Percentiles rank a stretch among this genome's conserved stretches.
phyloP scores from a whole-genome alignment of 1,140 invertebrate genomes.

The Rhopalosiphum padi region DNA sequence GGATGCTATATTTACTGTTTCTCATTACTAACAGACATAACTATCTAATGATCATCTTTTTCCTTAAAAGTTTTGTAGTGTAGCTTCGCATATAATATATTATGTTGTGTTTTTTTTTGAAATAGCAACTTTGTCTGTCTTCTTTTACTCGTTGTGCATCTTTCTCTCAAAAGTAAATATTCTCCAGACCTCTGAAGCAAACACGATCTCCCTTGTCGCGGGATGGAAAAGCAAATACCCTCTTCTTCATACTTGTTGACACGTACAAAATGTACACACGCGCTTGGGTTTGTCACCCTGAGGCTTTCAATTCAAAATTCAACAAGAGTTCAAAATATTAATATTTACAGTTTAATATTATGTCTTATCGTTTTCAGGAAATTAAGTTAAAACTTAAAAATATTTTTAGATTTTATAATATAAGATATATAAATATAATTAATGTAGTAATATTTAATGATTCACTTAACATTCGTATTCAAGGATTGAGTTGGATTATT shows the following conservation, averaged over 20 bases:
- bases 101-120: not conserved
- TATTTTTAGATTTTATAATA: not conserved
- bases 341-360: not conserved
- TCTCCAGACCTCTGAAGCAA: conserved; percentile 23
- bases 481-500: too few species aligned
- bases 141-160: not conserved
- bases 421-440: too few species aligned
- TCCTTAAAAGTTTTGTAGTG: not conserved
- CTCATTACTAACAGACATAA: not conserved
- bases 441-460: too few species aligned
- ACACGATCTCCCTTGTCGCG: not conserved
- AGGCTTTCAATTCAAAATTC: conserved; percentile 14
- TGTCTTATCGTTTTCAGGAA: not conserved
- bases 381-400: too few species aligned
- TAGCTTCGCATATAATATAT: not conserved
- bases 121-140: not conserved
- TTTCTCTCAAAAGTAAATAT: conserved; percentile 37
- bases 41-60: not conserved
- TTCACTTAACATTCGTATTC: too few species aligned
- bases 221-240: conserved; percentile 19
- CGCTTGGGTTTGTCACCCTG: not conserved
- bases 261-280: conserved; percentile 31
- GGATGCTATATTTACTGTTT: not conserved
- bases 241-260: not conserved
- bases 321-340: conserved; percentile 40